Evolutionary conservation across 1,140 invertebrate species (phyloP).

Genomic region (Hyles euphorbiae): DNA sequence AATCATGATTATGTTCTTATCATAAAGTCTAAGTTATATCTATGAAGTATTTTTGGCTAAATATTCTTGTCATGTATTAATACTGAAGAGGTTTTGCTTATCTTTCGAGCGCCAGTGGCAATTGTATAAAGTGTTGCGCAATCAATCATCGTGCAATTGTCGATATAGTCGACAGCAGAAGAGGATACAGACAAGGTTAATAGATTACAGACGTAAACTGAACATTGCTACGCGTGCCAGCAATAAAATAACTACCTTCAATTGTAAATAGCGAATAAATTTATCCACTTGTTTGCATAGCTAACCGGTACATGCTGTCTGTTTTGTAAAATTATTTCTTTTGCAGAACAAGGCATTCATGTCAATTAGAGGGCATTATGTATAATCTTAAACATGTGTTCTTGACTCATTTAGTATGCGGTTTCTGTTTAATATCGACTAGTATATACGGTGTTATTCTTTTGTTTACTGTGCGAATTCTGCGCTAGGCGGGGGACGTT

Average conservation of each 20-base stretch:
- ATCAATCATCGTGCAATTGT: conserved; percentile 39
- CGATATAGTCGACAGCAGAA: conserved; percentile 24
- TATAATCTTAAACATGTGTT: no score
- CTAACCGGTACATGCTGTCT: conserved; percentile 3
- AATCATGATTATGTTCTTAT: no score
- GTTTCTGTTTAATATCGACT: no score
- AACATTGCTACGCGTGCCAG: conserved; percentile 22
- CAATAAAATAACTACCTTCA: conserved; percentile 13
- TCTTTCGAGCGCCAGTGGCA: conserved; percentile 22
- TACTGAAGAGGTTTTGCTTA: conserved; percentile 17
- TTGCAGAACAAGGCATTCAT: no score
- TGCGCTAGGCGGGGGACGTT: no score
- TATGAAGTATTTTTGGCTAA: no score
- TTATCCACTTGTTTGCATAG: conserved; percentile 14
- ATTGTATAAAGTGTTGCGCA: conserved; percentile 46
- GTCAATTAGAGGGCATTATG: no score
- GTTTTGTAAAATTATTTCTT: neutral
- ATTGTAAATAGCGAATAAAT: conserved; percentile 27
- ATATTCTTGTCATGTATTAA: neutral
- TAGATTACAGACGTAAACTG: conserved; percentile 39
- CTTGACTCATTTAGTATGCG: no score
- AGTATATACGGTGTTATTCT: no score
- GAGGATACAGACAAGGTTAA: conserved; percentile 41
- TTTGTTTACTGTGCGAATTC: no score
- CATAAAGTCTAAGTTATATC: no score